Percentiles rank a stretch among this genome's conserved stretches.
phyloP scores from a whole-genome alignment of 2,888 invertebrate genomes.

The Drosophila nr. perissopoda region DNA sequence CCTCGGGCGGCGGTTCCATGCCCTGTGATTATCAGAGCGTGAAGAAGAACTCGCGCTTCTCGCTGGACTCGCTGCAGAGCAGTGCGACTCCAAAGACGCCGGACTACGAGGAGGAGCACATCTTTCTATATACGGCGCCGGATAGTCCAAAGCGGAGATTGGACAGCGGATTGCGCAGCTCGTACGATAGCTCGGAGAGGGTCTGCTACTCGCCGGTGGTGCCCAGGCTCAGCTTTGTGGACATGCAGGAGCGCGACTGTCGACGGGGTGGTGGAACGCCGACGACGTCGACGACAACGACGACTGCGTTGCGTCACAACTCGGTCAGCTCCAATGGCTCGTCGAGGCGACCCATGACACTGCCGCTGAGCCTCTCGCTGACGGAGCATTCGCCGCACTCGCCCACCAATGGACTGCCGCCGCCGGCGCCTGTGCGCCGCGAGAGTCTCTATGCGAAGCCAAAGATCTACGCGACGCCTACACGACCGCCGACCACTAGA shows the following conservation, averaged over 20 bases:
- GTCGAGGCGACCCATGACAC: constrained; percentile 57
- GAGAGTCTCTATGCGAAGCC: constrained; percentile 82
- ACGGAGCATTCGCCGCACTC: constrained; percentile 68
- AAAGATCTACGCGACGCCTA: constrained; percentile 80
- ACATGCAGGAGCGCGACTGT: constrained; percentile 79
- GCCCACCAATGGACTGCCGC: constrained; percentile 70
- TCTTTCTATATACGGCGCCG: constrained; percentile 84
- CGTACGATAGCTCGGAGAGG: constrained; percentile 79
- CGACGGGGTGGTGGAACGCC: constrained; percentile 47
- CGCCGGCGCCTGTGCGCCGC: constrained; percentile 79
- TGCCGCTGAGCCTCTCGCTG: constrained; percentile 43
- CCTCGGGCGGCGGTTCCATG: constrained; percentile 80
- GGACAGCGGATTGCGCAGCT: constrained; percentile 78
- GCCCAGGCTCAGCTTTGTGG: constrained; percentile 73
- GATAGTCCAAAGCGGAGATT: constrained; percentile 81
- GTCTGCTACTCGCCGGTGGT: constrained; percentile 72
- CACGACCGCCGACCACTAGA: constrained; percentile 59
- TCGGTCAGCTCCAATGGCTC: constrained; percentile 61
- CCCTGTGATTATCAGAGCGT: constrained; percentile 82
- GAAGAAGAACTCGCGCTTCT: constrained; percentile 84
- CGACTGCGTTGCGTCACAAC: constrained; percentile 54
- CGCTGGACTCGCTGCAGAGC: constrained; percentile 84
- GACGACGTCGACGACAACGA: neutral
- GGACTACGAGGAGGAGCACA: constrained; percentile 83
- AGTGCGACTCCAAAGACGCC: constrained; percentile 84